phyloP scores from a whole-genome alignment of 2,113 vertebrate genomes.

The Xerus inauris region DNA sequence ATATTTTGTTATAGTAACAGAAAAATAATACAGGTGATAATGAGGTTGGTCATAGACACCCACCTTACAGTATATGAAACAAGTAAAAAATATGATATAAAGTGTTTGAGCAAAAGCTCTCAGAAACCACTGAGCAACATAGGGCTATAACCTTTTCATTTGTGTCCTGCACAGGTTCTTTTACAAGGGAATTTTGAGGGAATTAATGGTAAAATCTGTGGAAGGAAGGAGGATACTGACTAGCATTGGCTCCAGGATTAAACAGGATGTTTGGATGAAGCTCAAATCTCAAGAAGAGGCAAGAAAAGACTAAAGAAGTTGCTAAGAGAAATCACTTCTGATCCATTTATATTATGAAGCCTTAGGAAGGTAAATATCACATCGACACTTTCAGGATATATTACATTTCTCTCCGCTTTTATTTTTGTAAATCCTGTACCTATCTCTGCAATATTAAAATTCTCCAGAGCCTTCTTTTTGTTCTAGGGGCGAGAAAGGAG shows the following conservation, averaged over 20 bases:
- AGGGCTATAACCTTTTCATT: background rate
- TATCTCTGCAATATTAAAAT: background rate
- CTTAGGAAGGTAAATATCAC: background rate
- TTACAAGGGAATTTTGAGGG: background rate
- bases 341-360: background rate
- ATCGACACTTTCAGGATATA: background rate
- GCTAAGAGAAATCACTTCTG: background rate
- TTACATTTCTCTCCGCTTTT: background rate
- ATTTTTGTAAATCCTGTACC: background rate
- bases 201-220: background rate
- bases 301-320: background rate
- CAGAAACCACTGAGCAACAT: rapidly evolving
- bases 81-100: background rate
- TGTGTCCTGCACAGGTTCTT: background rate
- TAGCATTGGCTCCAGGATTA: background rate
- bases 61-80: rapidly evolving
- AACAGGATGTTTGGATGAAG: background rate
- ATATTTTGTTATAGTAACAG: background rate
- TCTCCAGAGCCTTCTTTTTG: background rate
- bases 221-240: background rate
- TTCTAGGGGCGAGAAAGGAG: background rate
- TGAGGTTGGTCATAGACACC: background rate
- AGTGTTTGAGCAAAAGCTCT: background rate
- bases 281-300: background rate
- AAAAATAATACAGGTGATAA: background rate